Percentiles rank a stretch among this genome's conserved stretches.
phyloP scores from a whole-genome alignment of 2,797 vertebrate species.

The Lagocephalus sceleratus region DNA sequence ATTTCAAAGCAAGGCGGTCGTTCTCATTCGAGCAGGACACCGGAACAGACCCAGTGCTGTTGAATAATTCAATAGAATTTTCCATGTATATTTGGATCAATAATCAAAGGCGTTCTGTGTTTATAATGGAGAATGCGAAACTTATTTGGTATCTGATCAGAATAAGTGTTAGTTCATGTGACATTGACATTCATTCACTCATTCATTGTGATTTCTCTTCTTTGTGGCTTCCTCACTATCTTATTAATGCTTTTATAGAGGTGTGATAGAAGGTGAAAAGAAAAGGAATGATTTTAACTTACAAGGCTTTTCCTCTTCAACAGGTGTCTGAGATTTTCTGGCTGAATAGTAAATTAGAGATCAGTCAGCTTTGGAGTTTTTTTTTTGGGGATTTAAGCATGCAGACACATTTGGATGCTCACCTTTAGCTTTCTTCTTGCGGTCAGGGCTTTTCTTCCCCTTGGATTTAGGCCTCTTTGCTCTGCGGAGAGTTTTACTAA shows the following conservation, averaged over 20 bases:
- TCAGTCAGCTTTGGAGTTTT: background rate
- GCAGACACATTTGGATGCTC: slow-evolving; percentile 9
- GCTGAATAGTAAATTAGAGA: slow-evolving; percentile 34
- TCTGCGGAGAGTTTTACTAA: background rate
- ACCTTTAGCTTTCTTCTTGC: slow-evolving; percentile 47
- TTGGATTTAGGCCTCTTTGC: slow-evolving; percentile 60
- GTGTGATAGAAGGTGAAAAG: too few species aligned
- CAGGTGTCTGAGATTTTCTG: slow-evolving; percentile 25
- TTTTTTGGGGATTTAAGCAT: slow-evolving; percentile 3
- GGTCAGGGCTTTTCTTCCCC: slow-evolving; percentile 38
- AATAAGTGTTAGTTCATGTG: too few species aligned
- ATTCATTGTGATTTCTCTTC: too few species aligned
- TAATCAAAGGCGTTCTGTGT: too few species aligned
- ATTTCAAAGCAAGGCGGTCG: slow-evolving; percentile 8
- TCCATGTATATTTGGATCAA: too few species aligned
- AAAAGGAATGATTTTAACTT: slow-evolving; percentile 11
- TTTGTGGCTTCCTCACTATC: too few species aligned
- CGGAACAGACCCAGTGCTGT: background rate
- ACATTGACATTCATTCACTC: too few species aligned
- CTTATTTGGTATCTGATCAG: too few species aligned
- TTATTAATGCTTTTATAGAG: too few species aligned
- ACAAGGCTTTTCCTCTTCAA: slow-evolving; percentile 22
- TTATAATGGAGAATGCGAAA: too few species aligned
- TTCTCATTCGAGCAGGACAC: background rate
- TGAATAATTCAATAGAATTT: background rate